Evolutionary conservation across 2,888 invertebrate species (phyloP).

Genomic region (Kryphioiulus occultus): DNA sequence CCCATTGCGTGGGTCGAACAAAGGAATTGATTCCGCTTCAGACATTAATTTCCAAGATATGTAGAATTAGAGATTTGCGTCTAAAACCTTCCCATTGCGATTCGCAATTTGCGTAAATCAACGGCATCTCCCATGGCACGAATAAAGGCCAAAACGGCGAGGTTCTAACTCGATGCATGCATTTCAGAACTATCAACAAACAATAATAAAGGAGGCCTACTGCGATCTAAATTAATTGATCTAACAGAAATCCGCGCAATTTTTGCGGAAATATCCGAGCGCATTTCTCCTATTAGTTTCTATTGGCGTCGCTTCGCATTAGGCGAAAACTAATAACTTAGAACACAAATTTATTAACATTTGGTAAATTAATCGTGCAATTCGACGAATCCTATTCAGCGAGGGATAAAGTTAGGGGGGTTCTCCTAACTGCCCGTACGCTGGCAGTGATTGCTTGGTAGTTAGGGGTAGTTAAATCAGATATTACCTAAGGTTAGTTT

Average conservation of each 20-base stretch:
- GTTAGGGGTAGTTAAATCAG: too few species aligned
- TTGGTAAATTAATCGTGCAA: not conserved
- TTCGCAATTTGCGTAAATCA: not conserved
- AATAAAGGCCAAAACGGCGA: not conserved
- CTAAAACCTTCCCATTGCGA: not conserved
- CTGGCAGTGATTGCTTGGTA: not conserved
- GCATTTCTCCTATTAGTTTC: not conserved
- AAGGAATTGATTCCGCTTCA: not conserved
- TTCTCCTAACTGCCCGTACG: not conserved
- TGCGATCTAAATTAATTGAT: not conserved
- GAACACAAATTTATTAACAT: not conserved
- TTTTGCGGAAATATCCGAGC: not conserved
- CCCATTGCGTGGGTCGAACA: not conserved
- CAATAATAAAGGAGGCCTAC: not conserved
- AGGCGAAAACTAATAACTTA: not conserved
- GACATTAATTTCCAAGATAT: not conserved
- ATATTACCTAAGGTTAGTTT: too few species aligned
- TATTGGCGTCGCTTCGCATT: not conserved
- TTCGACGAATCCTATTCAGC: not conserved
- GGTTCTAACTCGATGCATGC: not conserved
- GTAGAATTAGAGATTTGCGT: not conserved
- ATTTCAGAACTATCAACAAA: not conserved
- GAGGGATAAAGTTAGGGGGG: not conserved
- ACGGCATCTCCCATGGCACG: not conserved
- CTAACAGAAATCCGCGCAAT: not conserved